Base-by-base conservation (phyloP, 2,113 vertebrate species). In the Bubo blakistoni region DNA sequence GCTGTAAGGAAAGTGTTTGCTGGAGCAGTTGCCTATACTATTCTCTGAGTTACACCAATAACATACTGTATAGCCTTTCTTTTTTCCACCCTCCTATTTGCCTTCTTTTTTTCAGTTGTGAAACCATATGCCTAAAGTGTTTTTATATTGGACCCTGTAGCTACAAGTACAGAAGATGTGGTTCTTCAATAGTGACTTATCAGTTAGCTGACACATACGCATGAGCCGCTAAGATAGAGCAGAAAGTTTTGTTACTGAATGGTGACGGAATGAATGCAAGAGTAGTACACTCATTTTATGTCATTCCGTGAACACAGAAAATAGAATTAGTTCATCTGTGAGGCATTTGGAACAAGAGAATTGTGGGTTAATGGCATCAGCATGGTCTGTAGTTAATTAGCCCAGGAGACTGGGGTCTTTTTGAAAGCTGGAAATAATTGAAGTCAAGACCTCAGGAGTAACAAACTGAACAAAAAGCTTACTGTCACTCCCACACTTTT, bases 221-320 rank as follows among this genome's bases (percentile, higher is more conserved):
- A 21, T 55, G 49, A 95, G 73, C 20, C 78, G 44, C 87, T 76
- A 55, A 94, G 84, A 94, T 88, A 96, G 58, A 92, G 83, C 66
- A 67, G 40, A 22, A 91, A 77, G 58, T 58, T 92, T 93, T 62
- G 29, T 57, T 86, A 73, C 52, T 71, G 71, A 83, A 42, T 27
- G 21, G 32, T 77, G 55, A 69, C 10, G 0, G 26, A 93, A 71
- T 8, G 42, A 93, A 71, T 8, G 42, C 25, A 40, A 58, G 34
- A 59, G 52, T 1, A 32, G 4, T 27, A n/a, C 1, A 3, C 40
- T 74, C 14, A n/a, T 42, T 77, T 52, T 51, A 67, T 52, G 66
- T 42, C 7, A 25, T 63, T 78, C 42, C 11, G 2, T 40, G 40
- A 74, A 61, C 65, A 76, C n/a, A 80, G 62, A 71, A 63, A 81